These are phyloP conservation scores for Aphodius sticticus DNA, from an alignment of 2,888 invertebrate genomes.

Conservation along the genomic window DNA sequence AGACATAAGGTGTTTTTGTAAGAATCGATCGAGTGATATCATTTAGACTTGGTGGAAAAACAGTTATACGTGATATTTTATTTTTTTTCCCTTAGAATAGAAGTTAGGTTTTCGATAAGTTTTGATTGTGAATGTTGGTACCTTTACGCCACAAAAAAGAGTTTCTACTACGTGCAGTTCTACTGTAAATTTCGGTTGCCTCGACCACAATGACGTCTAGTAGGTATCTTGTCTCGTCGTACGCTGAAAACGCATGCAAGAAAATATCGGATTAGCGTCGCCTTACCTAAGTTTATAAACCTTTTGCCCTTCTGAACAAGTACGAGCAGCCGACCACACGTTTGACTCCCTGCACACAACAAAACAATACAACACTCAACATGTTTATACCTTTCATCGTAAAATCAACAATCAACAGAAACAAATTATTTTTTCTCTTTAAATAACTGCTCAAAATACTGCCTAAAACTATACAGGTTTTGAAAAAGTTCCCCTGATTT, in stretches of 20 bases:
- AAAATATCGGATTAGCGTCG: conserved; percentile 35
- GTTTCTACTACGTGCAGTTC: conserved; percentile 30
- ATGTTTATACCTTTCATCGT: conserved; percentile 22
- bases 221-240: conserved; percentile 55
- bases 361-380: conserved; percentile 34
- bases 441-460: no score
- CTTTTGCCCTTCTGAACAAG: conserved; percentile 60
- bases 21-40: not conserved
- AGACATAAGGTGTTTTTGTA: not conserved
- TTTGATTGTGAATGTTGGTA: no score
- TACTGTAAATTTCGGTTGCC: conserved; percentile 49
- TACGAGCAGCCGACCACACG: conserved; percentile 59
- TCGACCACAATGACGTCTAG: conserved; percentile 47
- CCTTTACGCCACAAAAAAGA: conserved; percentile 39
- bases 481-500: no score
- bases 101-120: not conserved
- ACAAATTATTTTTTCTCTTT: not conserved
- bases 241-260: conserved; percentile 56
- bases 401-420: conserved; percentile 5
- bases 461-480: no score
- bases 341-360: conserved; percentile 38
- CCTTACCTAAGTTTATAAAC: conserved; percentile 58
- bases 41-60: not conserved
- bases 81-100: no score
- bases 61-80: not conserved